phyloP scores from a whole-genome alignment of 1,140 invertebrate genomes.

The Hyphantria cunea region DNA sequence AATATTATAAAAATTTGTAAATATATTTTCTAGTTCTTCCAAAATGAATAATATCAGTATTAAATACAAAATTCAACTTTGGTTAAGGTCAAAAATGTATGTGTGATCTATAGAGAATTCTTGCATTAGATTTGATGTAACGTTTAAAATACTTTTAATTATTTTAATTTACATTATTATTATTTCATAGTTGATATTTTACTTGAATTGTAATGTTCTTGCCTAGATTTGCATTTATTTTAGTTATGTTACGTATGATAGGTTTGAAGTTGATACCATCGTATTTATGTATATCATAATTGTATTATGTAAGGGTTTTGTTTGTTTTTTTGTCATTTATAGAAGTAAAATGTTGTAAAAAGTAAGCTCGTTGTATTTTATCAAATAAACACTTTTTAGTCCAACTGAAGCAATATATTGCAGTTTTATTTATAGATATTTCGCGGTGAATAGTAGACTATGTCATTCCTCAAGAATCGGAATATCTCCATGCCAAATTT shows the following conservation, averaged over 20 bases:
- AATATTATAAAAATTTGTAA: conserved; percentile 62
- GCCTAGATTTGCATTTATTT: conserved; percentile 80
- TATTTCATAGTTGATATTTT: conserved; percentile 69
- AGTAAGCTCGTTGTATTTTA: conserved; percentile 82
- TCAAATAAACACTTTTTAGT: conserved; percentile 82
- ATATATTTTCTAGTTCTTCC: conserved; percentile 81
- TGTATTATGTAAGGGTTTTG: conserved; percentile 80
- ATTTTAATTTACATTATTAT: conserved; percentile 50
- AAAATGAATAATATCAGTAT: conserved; percentile 79
- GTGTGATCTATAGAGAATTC: conserved; percentile 78
- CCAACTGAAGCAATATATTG: conserved; percentile 78
- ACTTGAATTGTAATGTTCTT: conserved; percentile 73
- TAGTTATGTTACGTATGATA: conserved; percentile 65
- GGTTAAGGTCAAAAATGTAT: conserved; percentile 80
- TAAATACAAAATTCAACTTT: conserved; percentile 80
- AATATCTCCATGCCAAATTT: no score
- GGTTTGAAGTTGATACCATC: conserved; percentile 80
- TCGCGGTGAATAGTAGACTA: no score
- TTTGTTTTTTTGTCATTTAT: conserved; percentile 81
- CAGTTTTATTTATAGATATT: conserved; percentile 68
- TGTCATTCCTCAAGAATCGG: no score
- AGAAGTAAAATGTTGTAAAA: conserved; percentile 82
- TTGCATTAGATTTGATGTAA: conserved; percentile 70
- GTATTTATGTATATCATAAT: conserved; percentile 81
- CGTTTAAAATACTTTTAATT: conserved; percentile 61